Evolutionary conservation across 64 coral and sea anemone genomes (phyloP).

Genomic region (Montipora foliosa): DNA sequence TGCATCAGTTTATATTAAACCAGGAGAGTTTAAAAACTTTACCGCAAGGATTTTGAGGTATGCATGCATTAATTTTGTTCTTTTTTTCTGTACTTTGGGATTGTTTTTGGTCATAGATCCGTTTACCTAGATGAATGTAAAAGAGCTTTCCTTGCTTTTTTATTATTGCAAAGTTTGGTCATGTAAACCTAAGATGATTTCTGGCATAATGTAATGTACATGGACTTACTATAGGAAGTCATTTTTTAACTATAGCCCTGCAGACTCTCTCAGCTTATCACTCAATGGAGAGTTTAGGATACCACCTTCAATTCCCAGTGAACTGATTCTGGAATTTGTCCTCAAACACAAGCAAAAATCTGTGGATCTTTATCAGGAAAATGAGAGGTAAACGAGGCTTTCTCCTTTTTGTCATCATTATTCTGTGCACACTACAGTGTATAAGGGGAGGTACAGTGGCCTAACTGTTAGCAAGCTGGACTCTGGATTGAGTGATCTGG

Average conservation of each 20-base stretch:
- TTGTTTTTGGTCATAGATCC: neutral
- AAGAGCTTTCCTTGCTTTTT: no score
- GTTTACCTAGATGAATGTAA: no score
- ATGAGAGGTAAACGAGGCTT: conserved; percentile 25
- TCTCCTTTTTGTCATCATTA: neutral
- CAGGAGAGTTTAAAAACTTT: conserved; percentile 77
- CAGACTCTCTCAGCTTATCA: conserved; percentile 81
- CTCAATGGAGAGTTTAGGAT: conserved; percentile 83
- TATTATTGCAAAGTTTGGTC: no score
- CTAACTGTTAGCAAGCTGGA: no score
- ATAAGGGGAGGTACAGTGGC: neutral
- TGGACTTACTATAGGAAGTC: no score
- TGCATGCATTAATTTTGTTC: neutral
- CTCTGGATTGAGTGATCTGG: no score
- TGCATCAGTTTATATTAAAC: conserved; percentile 22
- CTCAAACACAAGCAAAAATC: conserved; percentile 76
- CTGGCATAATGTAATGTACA: no score
- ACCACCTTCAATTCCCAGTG: conserved; percentile 70
- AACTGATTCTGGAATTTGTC: conserved; percentile 82
- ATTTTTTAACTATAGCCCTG: conserved; percentile 30
- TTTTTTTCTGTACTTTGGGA: neutral
- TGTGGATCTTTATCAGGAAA: conserved; percentile 63
- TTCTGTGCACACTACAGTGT: neutral
- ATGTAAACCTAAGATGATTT: no score
- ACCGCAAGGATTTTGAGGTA: conserved; percentile 77